Evolutionary conservation across 2,797 vertebrate species (phyloP), one percentile per base, ranked within the genome.

Genomic region (Paguma larvata): DNA sequence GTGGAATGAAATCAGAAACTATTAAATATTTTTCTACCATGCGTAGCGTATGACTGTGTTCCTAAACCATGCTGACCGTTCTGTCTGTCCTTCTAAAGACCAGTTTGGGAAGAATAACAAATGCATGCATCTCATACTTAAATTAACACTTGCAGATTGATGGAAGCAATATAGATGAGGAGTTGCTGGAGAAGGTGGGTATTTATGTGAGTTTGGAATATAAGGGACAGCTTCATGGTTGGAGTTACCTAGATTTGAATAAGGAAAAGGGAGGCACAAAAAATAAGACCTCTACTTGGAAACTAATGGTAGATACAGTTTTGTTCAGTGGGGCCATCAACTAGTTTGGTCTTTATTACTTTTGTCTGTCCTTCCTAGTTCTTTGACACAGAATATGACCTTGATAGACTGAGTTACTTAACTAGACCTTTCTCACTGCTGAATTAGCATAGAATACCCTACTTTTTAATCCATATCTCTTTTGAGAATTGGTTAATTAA

Each of bases 401-500:
- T 97, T 96, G 79, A 84, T 44, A 94, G 77, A 83, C 2, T 48
- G 59, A 87, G 23, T 80, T 78, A 48, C 65, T 95, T 95, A 84
- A 63, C 59, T 84, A 78, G 86, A 95, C 96, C 23, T 91, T 94
- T 86, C 65, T 46, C 44, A 59, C 27, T 94, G 78, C 77, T 88
- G 53, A 87, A 92, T 87, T 92, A 95, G 56, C 41, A 51, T 70
- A 85, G 63, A 73, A 14, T 95, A 97, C 79, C 97, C 97, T 96
- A 97, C 72, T 95, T 97, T 98, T 96, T 88, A 53, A 96, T 85
- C 70, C 46, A 44, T 90, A 38, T 94, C 30, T 97, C 97, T 96
- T 97, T 86, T 75, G 97, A 97, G 98, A 96, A 97, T 98, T 98
- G 85, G 89, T 65, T 96, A 97, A 98, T 98, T 97, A 98, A 94